Evolutionary conservation across 2,113 vertebrate species (phyloP).

Genomic region (Gavialis gangeticus): DNA sequence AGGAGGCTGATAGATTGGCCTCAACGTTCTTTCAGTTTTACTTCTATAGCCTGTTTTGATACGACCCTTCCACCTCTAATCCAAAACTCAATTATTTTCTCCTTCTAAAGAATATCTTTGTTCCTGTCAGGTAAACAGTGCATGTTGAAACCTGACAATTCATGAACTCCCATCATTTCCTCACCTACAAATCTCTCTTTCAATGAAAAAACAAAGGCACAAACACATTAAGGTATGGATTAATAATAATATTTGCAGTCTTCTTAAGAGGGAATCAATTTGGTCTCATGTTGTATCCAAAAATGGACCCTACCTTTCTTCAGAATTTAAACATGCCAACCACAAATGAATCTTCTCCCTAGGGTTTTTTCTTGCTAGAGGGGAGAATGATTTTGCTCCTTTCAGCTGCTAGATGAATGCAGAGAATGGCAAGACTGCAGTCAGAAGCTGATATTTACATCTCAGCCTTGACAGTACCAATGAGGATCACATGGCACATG

Average conservation of each 20-base stretch:
- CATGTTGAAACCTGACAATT: accelerated
- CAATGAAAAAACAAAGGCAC: background rate
- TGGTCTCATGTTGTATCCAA: background rate
- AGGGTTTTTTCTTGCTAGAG: background rate
- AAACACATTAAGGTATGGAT: background rate
- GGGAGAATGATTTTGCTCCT: background rate
- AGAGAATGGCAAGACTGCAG: background rate
- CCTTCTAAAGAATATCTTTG: background rate
- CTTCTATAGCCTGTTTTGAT: background rate
- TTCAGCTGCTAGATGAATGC: background rate
- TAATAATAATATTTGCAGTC: background rate
- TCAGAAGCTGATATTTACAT: constrained; percentile 12
- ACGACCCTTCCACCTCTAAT: background rate
- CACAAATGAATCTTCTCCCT: background rate
- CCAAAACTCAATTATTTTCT: background rate
- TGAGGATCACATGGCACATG: background rate
- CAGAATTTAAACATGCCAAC: background rate
- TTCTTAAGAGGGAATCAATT: background rate
- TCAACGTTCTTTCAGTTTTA: background rate
- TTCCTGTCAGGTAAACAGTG: background rate
- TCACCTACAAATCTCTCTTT: background rate
- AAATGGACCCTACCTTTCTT: background rate
- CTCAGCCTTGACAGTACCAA: constrained; percentile 31
- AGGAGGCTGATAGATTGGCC: background rate
- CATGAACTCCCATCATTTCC: background rate